A percentile compares a stretch with the other conserved stretches of the same genome.
phyloP scores from a whole-genome alignment of 2,113 vertebrate genomes.

The Fulmarus glacialis region DNA sequence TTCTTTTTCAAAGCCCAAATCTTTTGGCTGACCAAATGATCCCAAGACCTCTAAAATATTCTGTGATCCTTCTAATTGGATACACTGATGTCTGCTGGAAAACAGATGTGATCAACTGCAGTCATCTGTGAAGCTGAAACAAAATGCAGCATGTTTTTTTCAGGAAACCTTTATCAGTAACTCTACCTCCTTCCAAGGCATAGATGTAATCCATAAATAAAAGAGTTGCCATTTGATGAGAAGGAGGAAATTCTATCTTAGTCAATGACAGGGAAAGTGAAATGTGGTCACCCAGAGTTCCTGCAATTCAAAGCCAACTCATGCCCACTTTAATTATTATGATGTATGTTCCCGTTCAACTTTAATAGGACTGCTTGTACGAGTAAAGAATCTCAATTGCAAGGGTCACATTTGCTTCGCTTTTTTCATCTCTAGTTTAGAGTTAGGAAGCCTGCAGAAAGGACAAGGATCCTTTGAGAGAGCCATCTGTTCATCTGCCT shows the following conservation, averaged over 20 bases:
- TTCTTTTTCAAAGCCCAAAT: constrained; percentile 28
- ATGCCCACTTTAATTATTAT: constrained; percentile 46
- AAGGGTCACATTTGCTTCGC: not conserved
- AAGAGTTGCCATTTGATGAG: constrained; percentile 41
- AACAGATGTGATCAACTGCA: constrained; percentile 62
- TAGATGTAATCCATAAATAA: constrained; percentile 39
- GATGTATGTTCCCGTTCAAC: constrained; percentile 3
- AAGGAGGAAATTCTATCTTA: constrained; percentile 46
- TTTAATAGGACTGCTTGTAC: constrained; percentile 12
- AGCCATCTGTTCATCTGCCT: not conserved
- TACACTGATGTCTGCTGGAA: constrained; percentile 52
- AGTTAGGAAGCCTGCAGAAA: not conserved
- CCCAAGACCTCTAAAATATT: constrained; percentile 40
- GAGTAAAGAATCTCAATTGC: constrained; percentile 8
- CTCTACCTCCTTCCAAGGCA: constrained; percentile 30
- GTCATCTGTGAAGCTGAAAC: constrained; percentile 36
- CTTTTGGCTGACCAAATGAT: constrained; percentile 43
- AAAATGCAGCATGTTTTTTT: not conserved
- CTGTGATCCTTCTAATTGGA: constrained; percentile 57
- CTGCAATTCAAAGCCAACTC: constrained; percentile 42
- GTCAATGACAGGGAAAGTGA: constrained; percentile 46
- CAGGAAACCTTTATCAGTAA: constrained; percentile 45
- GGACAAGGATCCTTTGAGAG: constrained; percentile 12
- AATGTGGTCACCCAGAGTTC: constrained; percentile 47
- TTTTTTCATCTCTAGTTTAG: not conserved